phyloP scores from a whole-genome alignment of 2,888 invertebrate genomes.

The Teleogryllus oceanicus region DNA sequence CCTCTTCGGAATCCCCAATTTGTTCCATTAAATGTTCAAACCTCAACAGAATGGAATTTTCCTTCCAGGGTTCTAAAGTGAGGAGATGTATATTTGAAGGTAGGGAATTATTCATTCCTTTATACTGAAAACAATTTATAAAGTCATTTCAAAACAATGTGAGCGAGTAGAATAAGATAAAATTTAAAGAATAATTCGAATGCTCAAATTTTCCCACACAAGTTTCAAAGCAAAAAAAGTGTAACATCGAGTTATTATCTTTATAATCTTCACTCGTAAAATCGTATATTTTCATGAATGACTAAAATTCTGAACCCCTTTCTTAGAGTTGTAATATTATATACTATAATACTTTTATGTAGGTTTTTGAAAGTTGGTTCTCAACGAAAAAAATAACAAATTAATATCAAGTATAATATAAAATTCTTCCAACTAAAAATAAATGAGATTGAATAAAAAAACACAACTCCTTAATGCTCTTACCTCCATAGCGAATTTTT shows the following conservation, averaged over 20 bases:
- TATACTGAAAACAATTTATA: too few relatives aligned
- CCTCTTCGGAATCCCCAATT: background rate
- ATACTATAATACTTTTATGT: background rate
- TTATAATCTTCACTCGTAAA: background rate
- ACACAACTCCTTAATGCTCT: background rate
- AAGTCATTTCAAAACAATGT: too few relatives aligned
- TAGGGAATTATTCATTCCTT: background rate
- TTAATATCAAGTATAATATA: background rate
- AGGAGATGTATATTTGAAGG: background rate
- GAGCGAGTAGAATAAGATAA: too few relatives aligned
- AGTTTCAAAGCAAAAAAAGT: background rate
- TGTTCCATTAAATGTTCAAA: background rate
- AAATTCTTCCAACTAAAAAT: background rate
- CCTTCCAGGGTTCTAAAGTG: background rate
- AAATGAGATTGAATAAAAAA: background rate
- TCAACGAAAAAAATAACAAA: background rate
- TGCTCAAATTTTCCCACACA: too few relatives aligned
- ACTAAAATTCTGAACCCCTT: too few relatives aligned
- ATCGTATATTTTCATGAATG: too few relatives aligned
- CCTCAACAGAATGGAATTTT: background rate
- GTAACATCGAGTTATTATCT: background rate
- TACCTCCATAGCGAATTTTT: constrained; percentile 49
- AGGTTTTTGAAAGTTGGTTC: background rate
- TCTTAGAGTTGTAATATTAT: too few relatives aligned
- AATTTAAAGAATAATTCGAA: too few relatives aligned